These are phyloP conservation scores for Troides helena DNA, from an alignment of 2,888 invertebrate genomes.

Conservation along the genomic window DNA sequence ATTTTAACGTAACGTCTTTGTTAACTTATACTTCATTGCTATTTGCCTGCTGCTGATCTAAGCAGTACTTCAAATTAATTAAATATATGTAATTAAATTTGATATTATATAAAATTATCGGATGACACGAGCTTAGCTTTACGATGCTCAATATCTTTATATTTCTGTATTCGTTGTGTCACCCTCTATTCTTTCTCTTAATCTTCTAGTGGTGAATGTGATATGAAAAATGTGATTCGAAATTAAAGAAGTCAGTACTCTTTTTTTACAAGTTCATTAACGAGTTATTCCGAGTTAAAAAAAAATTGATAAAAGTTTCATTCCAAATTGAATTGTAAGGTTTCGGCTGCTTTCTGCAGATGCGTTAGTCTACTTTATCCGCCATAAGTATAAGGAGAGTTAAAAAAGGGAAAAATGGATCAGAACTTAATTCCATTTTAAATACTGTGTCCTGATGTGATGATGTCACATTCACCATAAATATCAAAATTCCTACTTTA, in stretches of 20 bases:
- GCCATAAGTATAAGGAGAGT: no score
- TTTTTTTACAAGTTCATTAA: not conserved
- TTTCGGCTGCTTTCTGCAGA: no score
- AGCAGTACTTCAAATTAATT: not conserved
- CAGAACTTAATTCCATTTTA: no score
- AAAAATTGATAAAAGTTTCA: no score
- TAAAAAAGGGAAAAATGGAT: no score
- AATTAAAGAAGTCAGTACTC: not conserved
- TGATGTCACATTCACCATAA: conserved; percentile 38
- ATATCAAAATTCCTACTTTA: conserved; percentile 32
- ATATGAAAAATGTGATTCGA: not conserved
- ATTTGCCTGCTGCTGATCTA: not conserved
- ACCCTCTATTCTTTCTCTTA: not conserved
- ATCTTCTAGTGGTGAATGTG: conserved; percentile 4
- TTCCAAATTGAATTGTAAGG: no score
- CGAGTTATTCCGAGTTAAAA: no score
- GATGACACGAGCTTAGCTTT: conserved; percentile 66
- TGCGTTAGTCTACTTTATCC: no score
- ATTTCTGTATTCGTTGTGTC: conserved; percentile 25
- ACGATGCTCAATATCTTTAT: conserved; percentile 54
- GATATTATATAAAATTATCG: conserved; percentile 11
- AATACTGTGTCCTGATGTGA: no score
- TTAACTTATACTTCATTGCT: not conserved
- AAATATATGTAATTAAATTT: conserved; percentile 8
- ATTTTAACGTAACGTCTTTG: conserved; percentile 1